Conservation (phyloP, 2,888 invertebrate genomes). For the Pristionchus mayeri region DNA sequence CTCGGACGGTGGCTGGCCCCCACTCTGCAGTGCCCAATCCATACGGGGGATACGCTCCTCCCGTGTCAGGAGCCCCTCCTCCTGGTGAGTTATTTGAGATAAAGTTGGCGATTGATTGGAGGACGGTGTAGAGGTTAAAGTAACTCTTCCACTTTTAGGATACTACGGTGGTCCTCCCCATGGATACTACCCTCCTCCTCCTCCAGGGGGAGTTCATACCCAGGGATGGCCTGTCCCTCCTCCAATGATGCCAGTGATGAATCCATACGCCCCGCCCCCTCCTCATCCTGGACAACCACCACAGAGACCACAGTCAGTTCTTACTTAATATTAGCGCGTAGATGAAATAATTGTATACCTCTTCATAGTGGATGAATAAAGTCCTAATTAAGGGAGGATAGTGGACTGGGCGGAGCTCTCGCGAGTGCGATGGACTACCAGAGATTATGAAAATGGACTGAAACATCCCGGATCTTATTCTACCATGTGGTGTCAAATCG, state of each 20-base stretch:
- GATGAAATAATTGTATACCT: not conserved
- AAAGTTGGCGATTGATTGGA: not conserved
- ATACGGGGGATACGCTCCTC: constrained; percentile 27
- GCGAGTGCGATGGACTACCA: constrained; percentile 34
- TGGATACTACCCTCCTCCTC: not conserved
- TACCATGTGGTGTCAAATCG: constrained; percentile 14
- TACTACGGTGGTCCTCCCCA: constrained; percentile 27
- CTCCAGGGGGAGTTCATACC: not conserved
- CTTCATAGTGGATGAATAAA: not conserved
- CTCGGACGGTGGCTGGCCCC: not conserved
- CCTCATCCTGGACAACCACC: not conserved
- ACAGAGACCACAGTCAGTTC: constrained; percentile 20
- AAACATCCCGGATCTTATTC: constrained; percentile 3
- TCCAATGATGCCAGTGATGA: constrained; percentile 35
- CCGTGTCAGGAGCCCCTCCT: constrained; percentile 21
- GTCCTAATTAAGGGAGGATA: not conserved
- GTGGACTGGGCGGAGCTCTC: constrained; percentile 11
- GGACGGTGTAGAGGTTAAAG: not conserved
- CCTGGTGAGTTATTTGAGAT: constrained; percentile 7
- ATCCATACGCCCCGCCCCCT: constrained; percentile 5
- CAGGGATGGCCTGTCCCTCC: not conserved
- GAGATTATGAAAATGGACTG: not conserved
- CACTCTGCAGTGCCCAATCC: constrained; percentile 19
- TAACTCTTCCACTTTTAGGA: not conserved
- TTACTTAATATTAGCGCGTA: not conserved